Base-by-base conservation (phyloP, 2,113 vertebrate species). In the Odontesthes bonariensis region DNA sequence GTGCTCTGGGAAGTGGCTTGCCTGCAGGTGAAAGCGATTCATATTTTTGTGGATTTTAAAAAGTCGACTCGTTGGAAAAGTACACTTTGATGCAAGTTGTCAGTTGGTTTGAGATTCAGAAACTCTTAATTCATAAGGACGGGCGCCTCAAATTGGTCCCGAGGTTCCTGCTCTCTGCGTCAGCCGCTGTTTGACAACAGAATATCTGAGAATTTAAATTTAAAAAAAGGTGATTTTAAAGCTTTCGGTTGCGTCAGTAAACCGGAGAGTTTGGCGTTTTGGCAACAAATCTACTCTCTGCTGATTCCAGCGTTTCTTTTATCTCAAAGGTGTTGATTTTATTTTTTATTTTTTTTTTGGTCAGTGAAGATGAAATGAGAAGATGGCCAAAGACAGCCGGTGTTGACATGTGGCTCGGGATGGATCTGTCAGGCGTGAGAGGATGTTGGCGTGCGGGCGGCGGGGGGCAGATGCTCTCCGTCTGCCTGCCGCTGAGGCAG, bases 1-100 rank as follows among this genome's bases (percentile, higher is more conserved):
- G 83, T 88, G 89, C 88, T 89, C 61, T 57, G 75, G 87, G 68
- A 79, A 66, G 75, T 72, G 75, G 74, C 75, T 90, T 79, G 74
- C 86, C 85, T 87, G 73, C 88, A 86, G 64, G 75, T 52, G n/a
- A 75, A 77, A 77, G 33, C 7, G 42, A 57, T 66, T 84, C 58
- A 40, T 81, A 52, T 70, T 68, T 75, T 68, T 74, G 69, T 72
- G 72, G 75, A 71, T 57, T 20, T 65, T 69, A n/a, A 40, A 61
- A 74, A 69, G 65, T 40, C 6, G 49, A 66, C 65, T 86, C 51
- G n/a, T 8, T 68, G 3, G 72, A 33, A 31, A 63, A 82, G 55
- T 38, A n/a, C 46, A 55, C 47, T 69, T 58, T 31, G 70, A 62
- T 82, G 77, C 61, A 79, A 72, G 72, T 61, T 49, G 79, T 82